Conservation (phyloP, 2,888 invertebrate genomes). For the Smittia sp. region DNA sequence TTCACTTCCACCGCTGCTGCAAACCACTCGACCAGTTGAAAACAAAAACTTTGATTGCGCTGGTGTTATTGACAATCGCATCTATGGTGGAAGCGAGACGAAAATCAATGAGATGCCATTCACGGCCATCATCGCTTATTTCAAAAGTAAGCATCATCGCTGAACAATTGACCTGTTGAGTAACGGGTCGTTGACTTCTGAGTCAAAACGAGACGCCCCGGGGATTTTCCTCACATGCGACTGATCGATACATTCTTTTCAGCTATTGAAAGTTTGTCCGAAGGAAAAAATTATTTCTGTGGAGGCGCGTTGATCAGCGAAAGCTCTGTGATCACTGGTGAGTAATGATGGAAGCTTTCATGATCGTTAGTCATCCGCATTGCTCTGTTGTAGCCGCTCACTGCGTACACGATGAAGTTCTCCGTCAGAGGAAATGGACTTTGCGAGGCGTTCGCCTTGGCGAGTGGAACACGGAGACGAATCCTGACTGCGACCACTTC, state of each 20-base stretch:
- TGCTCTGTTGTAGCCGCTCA: constrained; percentile 14
- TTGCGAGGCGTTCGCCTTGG: constrained; percentile 44
- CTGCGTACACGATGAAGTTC: background rate
- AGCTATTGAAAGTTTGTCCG: background rate
- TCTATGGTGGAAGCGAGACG: constrained; percentile 52
- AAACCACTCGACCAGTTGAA: background rate
- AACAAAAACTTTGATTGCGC: background rate
- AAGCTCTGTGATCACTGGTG: background rate
- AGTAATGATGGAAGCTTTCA: too few relatives aligned
- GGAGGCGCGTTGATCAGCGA: background rate
- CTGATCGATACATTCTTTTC: background rate
- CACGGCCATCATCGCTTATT: constrained; percentile 56
- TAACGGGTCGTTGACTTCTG: too few relatives aligned
- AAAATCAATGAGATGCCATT: constrained; percentile 58
- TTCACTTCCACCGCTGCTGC: background rate
- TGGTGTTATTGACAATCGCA: constrained; percentile 51
- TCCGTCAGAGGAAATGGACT: background rate
- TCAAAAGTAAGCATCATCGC: background rate
- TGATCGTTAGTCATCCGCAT: too few relatives aligned
- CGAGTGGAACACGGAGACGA: constrained; percentile 45
- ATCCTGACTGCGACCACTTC: constrained; percentile 43
- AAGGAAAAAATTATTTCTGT: constrained; percentile 1
- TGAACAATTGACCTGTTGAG: too few relatives aligned
- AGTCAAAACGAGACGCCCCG: too few relatives aligned
- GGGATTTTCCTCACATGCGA: background rate